These are phyloP conservation scores for Loripinus fragilis DNA, from an alignment of 2,888 invertebrate species.

Conservation along the genomic window DNA sequence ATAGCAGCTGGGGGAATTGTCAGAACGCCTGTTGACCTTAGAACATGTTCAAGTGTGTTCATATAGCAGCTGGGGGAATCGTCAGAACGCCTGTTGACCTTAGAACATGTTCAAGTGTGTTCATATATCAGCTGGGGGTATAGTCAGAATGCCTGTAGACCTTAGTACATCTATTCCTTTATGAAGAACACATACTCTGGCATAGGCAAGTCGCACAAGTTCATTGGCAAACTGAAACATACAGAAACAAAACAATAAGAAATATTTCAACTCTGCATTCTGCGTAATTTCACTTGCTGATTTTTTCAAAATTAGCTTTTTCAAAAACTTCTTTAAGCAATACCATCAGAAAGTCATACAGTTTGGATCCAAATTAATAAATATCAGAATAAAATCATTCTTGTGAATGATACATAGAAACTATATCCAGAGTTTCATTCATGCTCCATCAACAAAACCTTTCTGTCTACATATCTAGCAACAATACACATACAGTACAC, in stretches of 20 bases:
- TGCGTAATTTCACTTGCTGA: no score
- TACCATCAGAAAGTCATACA: no score
- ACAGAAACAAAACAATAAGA: slow-evolving; percentile 31
- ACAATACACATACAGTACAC: no score
- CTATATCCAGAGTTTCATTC: no score
- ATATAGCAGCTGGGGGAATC: slow-evolving; percentile 83
- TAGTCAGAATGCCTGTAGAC: slow-evolving; percentile 84
- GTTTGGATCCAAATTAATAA: no score
- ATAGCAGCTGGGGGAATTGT: slow-evolving; percentile 83
- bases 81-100: slow-evolving; percentile 84
- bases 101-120: slow-evolving; percentile 87
- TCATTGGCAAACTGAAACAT: slow-evolving; percentile 94
- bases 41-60: slow-evolving; percentile 86
- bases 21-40: slow-evolving; percentile 85
- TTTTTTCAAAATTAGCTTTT: no score
- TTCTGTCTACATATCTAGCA: no score
- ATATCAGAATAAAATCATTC: no score
- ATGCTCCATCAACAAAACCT: no score
- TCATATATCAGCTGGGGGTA: slow-evolving; percentile 82
- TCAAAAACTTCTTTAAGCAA: no score
- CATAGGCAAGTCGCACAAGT: slow-evolving; percentile 90
- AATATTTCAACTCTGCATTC: no score
- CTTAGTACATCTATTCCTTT: slow-evolving; percentile 92
- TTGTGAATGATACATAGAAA: no score
- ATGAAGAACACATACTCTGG: slow-evolving; percentile 93